Evolutionary conservation across 2,888 invertebrate species (phyloP).

Genomic region (Ichneumoninae sp.): DNA sequence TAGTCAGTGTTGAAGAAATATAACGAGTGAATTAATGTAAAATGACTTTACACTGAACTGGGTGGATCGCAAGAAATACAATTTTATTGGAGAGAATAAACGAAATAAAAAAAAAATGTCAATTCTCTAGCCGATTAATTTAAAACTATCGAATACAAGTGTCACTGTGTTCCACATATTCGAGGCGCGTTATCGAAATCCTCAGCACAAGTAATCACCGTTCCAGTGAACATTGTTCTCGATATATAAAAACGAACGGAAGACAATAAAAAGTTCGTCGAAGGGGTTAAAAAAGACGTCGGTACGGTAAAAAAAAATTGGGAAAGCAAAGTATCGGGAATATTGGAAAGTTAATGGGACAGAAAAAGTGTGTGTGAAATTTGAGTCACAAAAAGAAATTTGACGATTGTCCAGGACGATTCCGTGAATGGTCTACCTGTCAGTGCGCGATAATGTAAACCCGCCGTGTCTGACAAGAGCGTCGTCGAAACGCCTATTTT

Average conservation of each 20-base stretch:
- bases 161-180: not conserved
- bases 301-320: too few relatives aligned
- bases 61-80: not conserved
- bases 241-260: not conserved
- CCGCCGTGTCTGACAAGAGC: constrained; percentile 6
- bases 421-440: constrained; percentile 3
- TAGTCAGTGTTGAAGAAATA: not conserved
- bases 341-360: too few relatives aligned
- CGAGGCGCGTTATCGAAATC: not conserved
- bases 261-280: not conserved
- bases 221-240: not conserved
- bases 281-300: not conserved
- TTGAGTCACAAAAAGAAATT: not conserved
- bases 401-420: not conserved
- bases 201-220: not conserved
- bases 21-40: not conserved
- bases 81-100: not conserved
- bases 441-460: not conserved
- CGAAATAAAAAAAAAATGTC: not conserved
- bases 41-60: not conserved
- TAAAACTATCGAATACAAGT: not conserved
- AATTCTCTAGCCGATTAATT: not conserved
- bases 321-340: not conserved
- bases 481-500: constrained; percentile 6
- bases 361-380: not conserved